Base-by-base conservation (phyloP, 2,888 invertebrate genomes). In the Siphlonurus alternatus region DNA sequence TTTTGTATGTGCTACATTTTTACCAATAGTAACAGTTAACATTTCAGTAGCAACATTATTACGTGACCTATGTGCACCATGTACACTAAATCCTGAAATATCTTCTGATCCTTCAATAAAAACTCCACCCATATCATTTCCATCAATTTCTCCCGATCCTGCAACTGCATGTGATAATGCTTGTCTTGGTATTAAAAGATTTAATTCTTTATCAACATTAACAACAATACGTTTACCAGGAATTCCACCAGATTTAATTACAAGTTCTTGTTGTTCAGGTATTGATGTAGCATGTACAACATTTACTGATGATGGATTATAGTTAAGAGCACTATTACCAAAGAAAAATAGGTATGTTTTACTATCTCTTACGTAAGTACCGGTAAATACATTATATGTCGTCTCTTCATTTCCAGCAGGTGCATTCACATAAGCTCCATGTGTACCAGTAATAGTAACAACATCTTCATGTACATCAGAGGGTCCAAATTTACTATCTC, bases 341-440 rank as follows among this genome's bases (percentile, higher is more conserved):
- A 73, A 73, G 68, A 73, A 72, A 67, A 73, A 73, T 22, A 71
- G 66, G 65, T 71, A 73, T 0, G 73, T 72, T 53, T 72, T 71
- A 5, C 67, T 66, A 60, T 72, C 69, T 65, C 70, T 71, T 18
- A 71, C 67, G 65, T 73, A 72, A 18, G 71, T 71, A 53, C 73
- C 73, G 2, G 74, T 73, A 66, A 72, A 71, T 15, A 74, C 71
- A 63, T 71, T 71, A 67, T 71, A 72, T 3, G 71, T 72, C 5
- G 71, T 70, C 18, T 70, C 69, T 18, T 67, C 68, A 20, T 69
- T 70, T 7, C 23, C 54, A 20, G 65, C 62, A 22, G 67, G 68
- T 5, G 67, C 61, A 61, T 70, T 71, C 1, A 73, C 69, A 63
- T 72, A 73, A 61, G 70, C 70, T 23, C 72, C 72, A 63, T 71